These are phyloP conservation scores for Chrysomela aeneicollis DNA, from an alignment of 2,888 invertebrate genomes.

Conservation along the genomic window DNA sequence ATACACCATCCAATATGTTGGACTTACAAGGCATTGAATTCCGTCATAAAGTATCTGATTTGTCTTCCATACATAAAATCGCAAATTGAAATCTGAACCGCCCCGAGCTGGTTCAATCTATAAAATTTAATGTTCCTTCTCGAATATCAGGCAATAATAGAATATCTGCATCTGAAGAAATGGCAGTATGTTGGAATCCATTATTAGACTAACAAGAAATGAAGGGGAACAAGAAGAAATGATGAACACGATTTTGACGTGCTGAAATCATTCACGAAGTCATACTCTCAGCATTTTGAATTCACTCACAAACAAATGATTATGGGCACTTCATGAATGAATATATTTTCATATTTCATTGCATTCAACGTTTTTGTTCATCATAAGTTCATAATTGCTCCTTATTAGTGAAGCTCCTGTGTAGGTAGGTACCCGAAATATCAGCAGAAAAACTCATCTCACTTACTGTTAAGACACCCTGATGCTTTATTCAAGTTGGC, in stretches of 20 bases:
- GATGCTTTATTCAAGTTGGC: too few relatives aligned
- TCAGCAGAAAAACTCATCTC: too few relatives aligned
- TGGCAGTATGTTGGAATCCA: not conserved
- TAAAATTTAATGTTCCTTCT: not conserved
- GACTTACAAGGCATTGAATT: not conserved
- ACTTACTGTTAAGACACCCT: too few relatives aligned
- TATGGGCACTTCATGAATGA: too few relatives aligned
- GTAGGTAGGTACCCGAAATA: too few relatives aligned
- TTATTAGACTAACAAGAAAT: not conserved
- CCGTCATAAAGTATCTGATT: not conserved
- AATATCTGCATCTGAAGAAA: not conserved
- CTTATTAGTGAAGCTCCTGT: too few relatives aligned
- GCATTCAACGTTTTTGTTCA: too few relatives aligned
- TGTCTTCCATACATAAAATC: conserved; percentile 4
- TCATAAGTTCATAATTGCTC: too few relatives aligned
- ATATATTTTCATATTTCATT: too few relatives aligned
- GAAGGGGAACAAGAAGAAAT: not conserved
- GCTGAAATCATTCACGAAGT: too few relatives aligned
- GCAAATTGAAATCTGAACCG: not conserved
- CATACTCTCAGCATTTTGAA: too few relatives aligned
- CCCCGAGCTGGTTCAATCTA: conserved; percentile 2
- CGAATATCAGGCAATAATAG: not conserved
- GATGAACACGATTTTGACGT: not conserved
- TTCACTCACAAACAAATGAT: too few relatives aligned
- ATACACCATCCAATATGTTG: not conserved